Conservation (phyloP, 2,113 vertebrate genomes). For the Rhinoderma darwinii region DNA sequence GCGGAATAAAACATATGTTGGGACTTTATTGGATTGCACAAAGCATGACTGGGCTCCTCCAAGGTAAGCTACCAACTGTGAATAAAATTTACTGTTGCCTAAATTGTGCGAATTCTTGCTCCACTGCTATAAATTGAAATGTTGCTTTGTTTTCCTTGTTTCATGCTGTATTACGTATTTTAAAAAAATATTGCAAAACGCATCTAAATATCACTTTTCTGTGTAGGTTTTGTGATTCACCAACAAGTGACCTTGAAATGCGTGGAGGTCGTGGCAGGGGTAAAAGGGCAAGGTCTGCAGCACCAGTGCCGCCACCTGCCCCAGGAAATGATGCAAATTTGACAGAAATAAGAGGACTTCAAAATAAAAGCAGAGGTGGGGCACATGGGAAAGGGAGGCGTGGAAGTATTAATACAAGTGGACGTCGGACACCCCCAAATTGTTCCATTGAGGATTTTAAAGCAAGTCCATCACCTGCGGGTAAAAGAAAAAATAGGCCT, state of each 20-base stretch:
- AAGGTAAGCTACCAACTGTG: conserved; percentile 75
- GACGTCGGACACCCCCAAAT: conserved; percentile 87
- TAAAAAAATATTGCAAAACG: too few species aligned
- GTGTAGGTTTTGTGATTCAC: conserved; percentile 95
- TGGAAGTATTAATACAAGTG: conserved; percentile 90
- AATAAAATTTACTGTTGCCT: neutral
- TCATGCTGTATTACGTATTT: neutral
- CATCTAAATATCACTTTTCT: neutral
- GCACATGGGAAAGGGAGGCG: conserved; percentile 91
- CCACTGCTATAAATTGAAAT: too few species aligned
- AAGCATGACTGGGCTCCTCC: conserved; percentile 99
- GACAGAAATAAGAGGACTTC: conserved; percentile 86
- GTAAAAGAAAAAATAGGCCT: conserved; percentile 92
- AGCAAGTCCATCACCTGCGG: conserved; percentile 80
- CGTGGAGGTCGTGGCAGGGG: conserved; percentile 90
- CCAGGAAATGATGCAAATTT: conserved; percentile 80
- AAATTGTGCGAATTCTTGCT: neutral
- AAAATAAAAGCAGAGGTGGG: conserved; percentile 88
- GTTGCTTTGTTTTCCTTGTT: neutral
- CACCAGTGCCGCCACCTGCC: conserved; percentile 69
- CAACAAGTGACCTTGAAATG: conserved; percentile 93
- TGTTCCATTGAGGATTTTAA: conserved; percentile 92
- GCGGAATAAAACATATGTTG: conserved; percentile 98
- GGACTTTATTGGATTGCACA: conserved; percentile 95
- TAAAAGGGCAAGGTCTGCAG: conserved; percentile 86